Conservation (phyloP, 2,797 vertebrate species). For the Channa striata region DNA sequence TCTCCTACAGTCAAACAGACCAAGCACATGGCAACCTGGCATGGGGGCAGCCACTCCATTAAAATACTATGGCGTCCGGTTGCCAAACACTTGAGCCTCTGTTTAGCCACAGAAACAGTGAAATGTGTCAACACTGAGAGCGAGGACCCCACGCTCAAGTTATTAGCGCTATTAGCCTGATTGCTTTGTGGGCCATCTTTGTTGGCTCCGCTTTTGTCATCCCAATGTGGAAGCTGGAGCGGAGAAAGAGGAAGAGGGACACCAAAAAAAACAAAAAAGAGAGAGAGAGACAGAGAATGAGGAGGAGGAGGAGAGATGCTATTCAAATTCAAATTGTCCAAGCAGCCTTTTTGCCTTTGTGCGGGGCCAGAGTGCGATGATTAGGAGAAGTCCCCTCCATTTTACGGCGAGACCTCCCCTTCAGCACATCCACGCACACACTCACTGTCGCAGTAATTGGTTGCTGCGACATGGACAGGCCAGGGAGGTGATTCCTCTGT, state of each 20-base stretch:
- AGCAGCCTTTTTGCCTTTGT: constrained; percentile 81
- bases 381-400: constrained; percentile 82
- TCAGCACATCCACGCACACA: constrained; percentile 31
- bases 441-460: constrained; percentile 77
- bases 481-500: constrained; percentile 80
- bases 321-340: constrained; percentile 85
- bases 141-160: constrained; percentile 81
- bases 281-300: no score
- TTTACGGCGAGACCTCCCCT: constrained; percentile 71
- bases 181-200: constrained; percentile 83
- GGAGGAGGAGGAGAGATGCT: constrained; percentile 62
- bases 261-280: constrained; percentile 29
- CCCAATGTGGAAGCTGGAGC: constrained; percentile 43
- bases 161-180: constrained; percentile 87
- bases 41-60: constrained; percentile 77
- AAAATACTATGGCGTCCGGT: constrained; percentile 74
- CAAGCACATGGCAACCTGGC: constrained; percentile 76
- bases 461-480: constrained; percentile 73
- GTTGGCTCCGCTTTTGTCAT: constrained; percentile 79
- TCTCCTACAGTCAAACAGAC: constrained; percentile 62
- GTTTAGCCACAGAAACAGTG: constrained; percentile 84
- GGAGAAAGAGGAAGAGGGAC: constrained; percentile 53
- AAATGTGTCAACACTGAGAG: constrained; percentile 84
- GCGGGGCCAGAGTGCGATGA: constrained; percentile 78
- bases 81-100: constrained; percentile 84